Evolutionary conservation across 2,797 vertebrate species (phyloP).

Genomic region (Danio aesculapii): DNA sequence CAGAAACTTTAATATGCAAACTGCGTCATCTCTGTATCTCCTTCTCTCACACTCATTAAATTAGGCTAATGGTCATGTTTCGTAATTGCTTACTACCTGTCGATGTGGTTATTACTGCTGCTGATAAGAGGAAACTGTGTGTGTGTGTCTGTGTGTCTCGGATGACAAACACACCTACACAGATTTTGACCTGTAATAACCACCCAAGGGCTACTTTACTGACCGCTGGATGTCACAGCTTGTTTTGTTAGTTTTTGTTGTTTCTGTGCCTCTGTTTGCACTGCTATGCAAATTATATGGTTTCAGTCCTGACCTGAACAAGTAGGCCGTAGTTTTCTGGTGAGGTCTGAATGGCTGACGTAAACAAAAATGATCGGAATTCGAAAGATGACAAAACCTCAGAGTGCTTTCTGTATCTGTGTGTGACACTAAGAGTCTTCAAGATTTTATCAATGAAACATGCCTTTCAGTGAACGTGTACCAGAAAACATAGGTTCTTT

Average conservation of each 20-base stretch:
- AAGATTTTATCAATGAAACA: conserved; percentile 39
- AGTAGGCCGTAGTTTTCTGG: conserved; percentile 71
- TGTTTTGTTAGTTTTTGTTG: not conserved
- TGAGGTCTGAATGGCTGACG: conserved; percentile 71
- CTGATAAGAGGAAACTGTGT: conserved; percentile 4
- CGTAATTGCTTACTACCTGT: conserved; percentile 60
- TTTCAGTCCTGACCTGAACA: not conserved
- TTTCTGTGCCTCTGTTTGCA: not conserved
- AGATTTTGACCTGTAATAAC: conserved; percentile 20
- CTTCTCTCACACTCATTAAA: conserved; percentile 49
- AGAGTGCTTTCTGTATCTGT: conserved; percentile 1
- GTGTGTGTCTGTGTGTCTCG: conserved; percentile 30
- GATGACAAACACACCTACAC: conserved; percentile 38
- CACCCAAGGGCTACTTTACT: not conserved
- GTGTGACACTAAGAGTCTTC: not conserved
- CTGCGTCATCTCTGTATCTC: conserved; percentile 35
- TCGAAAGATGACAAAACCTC: conserved; percentile 42
- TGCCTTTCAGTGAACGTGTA: not conserved
- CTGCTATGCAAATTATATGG: conserved; percentile 15
- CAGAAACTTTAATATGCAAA: conserved; percentile 55
- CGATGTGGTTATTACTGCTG: conserved; percentile 31
- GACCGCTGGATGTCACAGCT: not conserved
- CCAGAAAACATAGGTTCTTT: not conserved
- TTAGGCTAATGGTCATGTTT: conserved; percentile 61
- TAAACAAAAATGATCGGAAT: conserved; percentile 73